These are phyloP conservation scores for Proisotoma minuta DNA, from an alignment of 2,888 invertebrate species.

Conservation along the genomic window DNA sequence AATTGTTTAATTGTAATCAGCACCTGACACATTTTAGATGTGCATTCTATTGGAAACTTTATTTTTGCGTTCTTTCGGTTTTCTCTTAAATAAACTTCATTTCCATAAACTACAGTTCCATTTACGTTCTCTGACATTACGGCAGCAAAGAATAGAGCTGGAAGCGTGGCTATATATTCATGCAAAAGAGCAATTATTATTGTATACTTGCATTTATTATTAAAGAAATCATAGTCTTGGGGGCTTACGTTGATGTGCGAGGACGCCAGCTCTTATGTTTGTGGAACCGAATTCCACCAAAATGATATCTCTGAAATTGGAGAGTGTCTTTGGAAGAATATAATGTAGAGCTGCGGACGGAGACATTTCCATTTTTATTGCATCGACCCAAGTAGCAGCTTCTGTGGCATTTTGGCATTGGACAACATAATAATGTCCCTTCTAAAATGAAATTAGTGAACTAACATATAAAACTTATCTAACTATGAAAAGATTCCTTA, in stretches of 20 bases:
- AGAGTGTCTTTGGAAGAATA: slow-evolving; percentile 48
- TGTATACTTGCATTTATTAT: not conserved
- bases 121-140: slow-evolving; percentile 53
- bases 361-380: slow-evolving; percentile 50
- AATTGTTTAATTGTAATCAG: not conserved
- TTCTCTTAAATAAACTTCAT: slow-evolving; percentile 53
- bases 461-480: not conserved
- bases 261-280: slow-evolving; percentile 57
- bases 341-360: slow-evolving; percentile 25
- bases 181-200: not conserved
- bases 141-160: slow-evolving; percentile 57
- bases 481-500: slow-evolving; percentile 37
- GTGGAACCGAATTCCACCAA: slow-evolving; percentile 58
- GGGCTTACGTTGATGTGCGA: slow-evolving; percentile 53
- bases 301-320: slow-evolving; percentile 52
- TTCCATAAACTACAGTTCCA: slow-evolving; percentile 51
- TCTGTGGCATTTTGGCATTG: slow-evolving; percentile 53
- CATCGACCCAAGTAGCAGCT: slow-evolving; percentile 54
- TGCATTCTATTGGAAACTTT: slow-evolving; percentile 45
- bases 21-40: slow-evolving; percentile 47
- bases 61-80: slow-evolving; percentile 45
- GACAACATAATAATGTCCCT: slow-evolving; percentile 55
- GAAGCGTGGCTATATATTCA: slow-evolving; percentile 54
- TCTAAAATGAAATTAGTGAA: slow-evolving; percentile 48
- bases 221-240: not conserved